Conservation (phyloP, 2,797 vertebrate species). For the Fistularia tabacaria region DNA sequence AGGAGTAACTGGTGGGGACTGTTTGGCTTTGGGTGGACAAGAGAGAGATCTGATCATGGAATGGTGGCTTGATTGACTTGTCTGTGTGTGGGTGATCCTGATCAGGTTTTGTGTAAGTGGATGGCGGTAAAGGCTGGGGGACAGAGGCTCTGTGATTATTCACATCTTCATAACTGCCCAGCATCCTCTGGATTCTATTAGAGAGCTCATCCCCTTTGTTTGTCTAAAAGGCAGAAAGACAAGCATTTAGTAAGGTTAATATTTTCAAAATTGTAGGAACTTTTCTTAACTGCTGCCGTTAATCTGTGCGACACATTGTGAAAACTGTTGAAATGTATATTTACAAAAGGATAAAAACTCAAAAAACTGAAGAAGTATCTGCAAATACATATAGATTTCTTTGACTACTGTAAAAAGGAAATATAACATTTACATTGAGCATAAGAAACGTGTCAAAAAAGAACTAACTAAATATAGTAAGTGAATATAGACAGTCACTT, state of each 20-base stretch:
- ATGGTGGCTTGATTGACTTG: conserved; percentile 66
- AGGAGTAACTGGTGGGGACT: conserved; percentile 40
- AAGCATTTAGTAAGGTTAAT: conserved; percentile 5
- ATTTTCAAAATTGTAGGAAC: background rate
- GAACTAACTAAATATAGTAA: too few species aligned
- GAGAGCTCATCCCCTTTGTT: conserved; percentile 91
- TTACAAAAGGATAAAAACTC: too few species aligned
- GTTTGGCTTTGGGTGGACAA: conserved; percentile 50
- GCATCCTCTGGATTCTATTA: conserved; percentile 86
- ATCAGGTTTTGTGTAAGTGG: conserved; percentile 60
- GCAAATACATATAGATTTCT: too few species aligned
- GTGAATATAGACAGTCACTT: too few species aligned
- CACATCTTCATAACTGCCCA: conserved; percentile 91
- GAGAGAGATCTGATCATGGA: conserved; percentile 61
- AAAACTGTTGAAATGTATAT: too few species aligned
- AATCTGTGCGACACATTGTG: too few species aligned
- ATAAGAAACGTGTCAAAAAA: too few species aligned
- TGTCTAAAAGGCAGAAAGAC: conserved; percentile 72
- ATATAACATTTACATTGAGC: too few species aligned
- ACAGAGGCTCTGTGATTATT: conserved; percentile 66
- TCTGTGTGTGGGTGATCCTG: conserved; percentile 53
- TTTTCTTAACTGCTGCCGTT: too few species aligned
- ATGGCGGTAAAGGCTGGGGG: conserved; percentile 50
- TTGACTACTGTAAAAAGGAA: too few species aligned
- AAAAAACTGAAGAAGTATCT: too few species aligned